Evolutionary conservation across 2,797 vertebrate species (phyloP), one percentile per base, ranked within the genome.

Genomic region (Aselliscus stoliczkanus): DNA sequence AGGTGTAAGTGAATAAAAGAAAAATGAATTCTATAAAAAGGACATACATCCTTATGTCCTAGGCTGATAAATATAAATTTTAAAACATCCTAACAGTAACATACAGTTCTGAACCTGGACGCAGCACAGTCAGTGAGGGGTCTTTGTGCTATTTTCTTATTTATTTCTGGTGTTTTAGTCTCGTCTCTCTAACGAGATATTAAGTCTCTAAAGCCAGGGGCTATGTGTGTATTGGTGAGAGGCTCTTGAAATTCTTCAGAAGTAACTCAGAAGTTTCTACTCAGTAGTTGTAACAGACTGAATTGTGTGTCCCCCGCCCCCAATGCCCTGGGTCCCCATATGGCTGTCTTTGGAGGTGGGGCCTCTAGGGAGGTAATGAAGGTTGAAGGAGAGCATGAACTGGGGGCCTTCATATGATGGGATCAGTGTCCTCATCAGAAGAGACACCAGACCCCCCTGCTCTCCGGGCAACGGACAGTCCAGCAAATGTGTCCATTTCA

Each of bases 131-230:
- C 21, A 13, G 4, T 1, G 27, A 12, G 7, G n/a, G 3, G 29
- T 39, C 15, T 31, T 4, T 3, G 27, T 2, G 13, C 31, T 25
- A 1, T 21, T 3, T 23, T 11, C 1, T 15, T 25, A 1, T 21
- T 58, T 29, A 11, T n/a, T 50, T 50, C 25, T 27, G 34, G 25
- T 4, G 3, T 21, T n/a, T 56, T 2, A 2, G 15, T 23, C 18
- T 42, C 2, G 0, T 50, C 11, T 62, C 25, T 50, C 42, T 17
- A 2, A 1, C 5, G 1, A 64, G 67, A n/a, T 1, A 29, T 4
- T 3, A 29, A 13, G 29, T 25, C 31, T 21, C 39, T 37, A 14
- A 50, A 62, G 17, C 50, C 29, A 13, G 29, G 13, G 14, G 23
- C 31, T 3, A 3, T 21, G 4, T 2, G 6, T 17, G 10, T 10